Conservation (phyloP, 2,113 vertebrate genomes). For the Tetrax tetrax region DNA sequence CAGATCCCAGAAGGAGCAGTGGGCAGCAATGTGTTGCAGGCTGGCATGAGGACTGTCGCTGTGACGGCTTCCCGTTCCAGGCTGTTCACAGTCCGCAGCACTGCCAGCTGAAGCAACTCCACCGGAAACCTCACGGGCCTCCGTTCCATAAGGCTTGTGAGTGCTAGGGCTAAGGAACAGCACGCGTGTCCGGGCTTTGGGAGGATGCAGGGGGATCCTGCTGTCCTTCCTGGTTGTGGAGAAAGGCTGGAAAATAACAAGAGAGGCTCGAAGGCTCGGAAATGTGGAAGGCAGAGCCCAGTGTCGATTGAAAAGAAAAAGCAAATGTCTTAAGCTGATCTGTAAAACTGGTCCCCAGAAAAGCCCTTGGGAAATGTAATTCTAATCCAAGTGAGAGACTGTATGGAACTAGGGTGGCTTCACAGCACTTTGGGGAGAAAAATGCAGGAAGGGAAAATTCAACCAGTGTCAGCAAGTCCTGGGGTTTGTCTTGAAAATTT, state of each 20-base stretch:
- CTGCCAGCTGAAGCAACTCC: neutral
- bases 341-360: neutral
- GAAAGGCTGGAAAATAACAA: neutral
- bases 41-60: neutral
- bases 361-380: neutral
- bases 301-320: neutral
- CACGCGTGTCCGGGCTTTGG: neutral
- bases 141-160: neutral
- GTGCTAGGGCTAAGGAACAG: neutral
- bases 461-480: neutral
- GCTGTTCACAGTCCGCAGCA: fast-evolving
- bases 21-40: fast-evolving
- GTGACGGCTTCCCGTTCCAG: neutral
- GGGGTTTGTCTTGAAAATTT: neutral
- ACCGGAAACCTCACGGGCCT: neutral
- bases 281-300: neutral
- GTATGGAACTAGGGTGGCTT: neutral
- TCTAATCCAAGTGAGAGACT: neutral
- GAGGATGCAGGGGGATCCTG: neutral
- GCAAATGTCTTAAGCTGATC: neutral
- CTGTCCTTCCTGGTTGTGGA: neutral
- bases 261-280: neutral
- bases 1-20: neutral
- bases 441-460: neutral
- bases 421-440: fast-evolving